These are phyloP conservation scores for Drosophila fulvimacula DNA, from an alignment of 2,888 invertebrate genomes.

Conservation along the genomic window DNA sequence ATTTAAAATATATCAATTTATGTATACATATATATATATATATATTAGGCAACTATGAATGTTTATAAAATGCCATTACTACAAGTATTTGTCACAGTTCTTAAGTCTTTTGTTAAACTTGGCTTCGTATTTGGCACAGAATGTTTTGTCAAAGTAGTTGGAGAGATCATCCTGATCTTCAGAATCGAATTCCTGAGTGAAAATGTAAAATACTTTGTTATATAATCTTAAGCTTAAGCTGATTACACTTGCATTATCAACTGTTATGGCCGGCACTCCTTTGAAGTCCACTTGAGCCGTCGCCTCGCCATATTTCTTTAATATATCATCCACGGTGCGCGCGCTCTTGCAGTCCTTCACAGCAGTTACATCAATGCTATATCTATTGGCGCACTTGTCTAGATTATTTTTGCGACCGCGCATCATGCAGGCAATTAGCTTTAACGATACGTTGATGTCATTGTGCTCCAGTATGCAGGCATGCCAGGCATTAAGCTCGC, in stretches of 20 bases:
- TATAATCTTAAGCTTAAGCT: neutral
- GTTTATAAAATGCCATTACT: neutral
- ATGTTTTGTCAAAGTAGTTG: constrained; percentile 41
- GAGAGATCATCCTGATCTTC: constrained; percentile 30
- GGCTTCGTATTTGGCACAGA: constrained; percentile 47
- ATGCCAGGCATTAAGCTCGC: constrained; percentile 83
- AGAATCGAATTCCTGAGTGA: constrained; percentile 30
- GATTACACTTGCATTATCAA: constrained; percentile 77
- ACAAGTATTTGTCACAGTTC: constrained; percentile 19
- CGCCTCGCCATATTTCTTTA: constrained; percentile 74
- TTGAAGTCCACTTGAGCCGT: constrained; percentile 68
- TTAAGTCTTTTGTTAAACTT: constrained; percentile 50
- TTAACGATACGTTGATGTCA: constrained; percentile 60
- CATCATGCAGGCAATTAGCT: constrained; percentile 82
- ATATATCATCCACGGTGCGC: constrained; percentile 69
- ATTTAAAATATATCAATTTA: constrained; percentile 9
- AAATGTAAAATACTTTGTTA: neutral
- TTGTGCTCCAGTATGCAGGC: constrained; percentile 83
- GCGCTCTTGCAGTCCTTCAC: constrained; percentile 71
- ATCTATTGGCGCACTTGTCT: constrained; percentile 64
- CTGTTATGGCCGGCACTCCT: constrained; percentile 81
- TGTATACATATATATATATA: neutral
- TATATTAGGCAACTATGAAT: constrained; percentile 1
- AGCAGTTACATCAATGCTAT: constrained; percentile 65
- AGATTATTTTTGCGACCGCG: constrained; percentile 52